phyloP scores from a whole-genome alignment of 64 coral and sea anemone species.

The Trachythela sp. region DNA sequence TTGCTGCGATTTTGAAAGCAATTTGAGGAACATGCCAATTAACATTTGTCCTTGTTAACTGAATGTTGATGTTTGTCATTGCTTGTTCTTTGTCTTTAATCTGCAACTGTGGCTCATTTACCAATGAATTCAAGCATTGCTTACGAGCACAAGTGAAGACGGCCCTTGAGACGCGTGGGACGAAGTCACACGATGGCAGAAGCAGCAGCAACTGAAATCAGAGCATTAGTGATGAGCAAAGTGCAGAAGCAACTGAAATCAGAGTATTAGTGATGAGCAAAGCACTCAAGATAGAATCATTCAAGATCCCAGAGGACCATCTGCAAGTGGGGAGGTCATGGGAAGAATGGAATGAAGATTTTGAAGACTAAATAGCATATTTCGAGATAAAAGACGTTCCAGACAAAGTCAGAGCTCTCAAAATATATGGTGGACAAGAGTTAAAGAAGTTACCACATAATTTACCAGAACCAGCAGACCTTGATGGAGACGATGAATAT shows the following conservation, averaged over 20 bases:
- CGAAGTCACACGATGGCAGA: slow-evolving; percentile 47
- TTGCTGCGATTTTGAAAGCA: too few relatives aligned
- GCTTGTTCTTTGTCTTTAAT: too few relatives aligned
- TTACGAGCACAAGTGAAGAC: slow-evolving; percentile 3
- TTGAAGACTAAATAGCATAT: slow-evolving; percentile 34
- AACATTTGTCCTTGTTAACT: too few relatives aligned
- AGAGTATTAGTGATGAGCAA: slow-evolving; percentile 34
- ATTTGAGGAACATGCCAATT: too few relatives aligned
- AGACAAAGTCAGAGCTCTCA: slow-evolving; percentile 39
- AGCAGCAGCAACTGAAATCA: slow-evolving; percentile 22
- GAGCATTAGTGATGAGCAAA: slow-evolving; percentile 35
- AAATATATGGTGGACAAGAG: slow-evolving; percentile 47
- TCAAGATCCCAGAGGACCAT: slow-evolving; percentile 36
- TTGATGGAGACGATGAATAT: neutral
- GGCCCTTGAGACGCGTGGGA: neutral
- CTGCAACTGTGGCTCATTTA: too few relatives aligned
- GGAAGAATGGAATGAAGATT: slow-evolving; percentile 43
- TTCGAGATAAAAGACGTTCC: slow-evolving; percentile 23
- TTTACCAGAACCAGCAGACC: neutral
- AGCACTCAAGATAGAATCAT: slow-evolving; percentile 31
- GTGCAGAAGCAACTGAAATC: slow-evolving; percentile 24
- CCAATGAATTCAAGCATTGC: too few relatives aligned
- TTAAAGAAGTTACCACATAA: slow-evolving; percentile 27
- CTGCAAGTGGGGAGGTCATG: slow-evolving; percentile 18
- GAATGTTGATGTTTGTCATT: too few relatives aligned